phyloP scores from a whole-genome alignment of 1,140 invertebrate genomes.

The Lepidurus apus region DNA sequence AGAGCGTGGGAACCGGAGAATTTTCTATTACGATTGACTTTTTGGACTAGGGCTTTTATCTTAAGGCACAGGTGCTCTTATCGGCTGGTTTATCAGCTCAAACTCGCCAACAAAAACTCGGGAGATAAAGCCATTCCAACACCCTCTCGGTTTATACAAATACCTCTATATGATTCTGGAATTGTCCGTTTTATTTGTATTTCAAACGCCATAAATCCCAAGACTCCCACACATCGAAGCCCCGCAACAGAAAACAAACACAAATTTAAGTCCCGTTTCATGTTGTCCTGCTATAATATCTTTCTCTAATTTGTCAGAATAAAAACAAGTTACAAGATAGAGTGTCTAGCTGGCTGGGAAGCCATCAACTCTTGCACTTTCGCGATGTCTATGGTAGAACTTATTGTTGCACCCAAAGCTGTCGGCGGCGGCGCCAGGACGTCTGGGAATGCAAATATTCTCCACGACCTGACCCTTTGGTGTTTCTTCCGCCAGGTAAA shows the following conservation, averaged over 20 bases:
- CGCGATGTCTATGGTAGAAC: neutral
- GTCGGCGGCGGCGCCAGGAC: constrained; percentile 19
- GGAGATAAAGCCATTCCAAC: constrained; percentile 15
- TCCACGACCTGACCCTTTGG: neutral
- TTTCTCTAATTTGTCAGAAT: too few species aligned
- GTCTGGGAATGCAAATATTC: constrained; percentile 8
- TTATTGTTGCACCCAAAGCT: constrained; percentile 18
- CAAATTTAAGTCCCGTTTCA: too few species aligned
- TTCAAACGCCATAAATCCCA: neutral
- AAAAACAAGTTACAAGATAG: too few species aligned
- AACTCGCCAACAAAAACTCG: neutral
- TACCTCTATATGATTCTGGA: too few species aligned
- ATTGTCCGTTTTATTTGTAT: neutral
- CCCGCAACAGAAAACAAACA: too few species aligned
- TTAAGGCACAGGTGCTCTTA: constrained; percentile 12
- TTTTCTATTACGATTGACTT: constrained; percentile 14
- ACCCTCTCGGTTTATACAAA: neutral
- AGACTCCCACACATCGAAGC: neutral
- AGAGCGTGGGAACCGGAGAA: neutral
- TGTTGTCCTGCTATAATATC: too few species aligned
- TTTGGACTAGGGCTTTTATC: neutral
- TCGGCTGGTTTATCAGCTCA: neutral
- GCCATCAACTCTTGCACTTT: neutral
- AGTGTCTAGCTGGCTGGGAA: too few species aligned
- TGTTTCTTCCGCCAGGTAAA: neutral